Conservation (phyloP, 2,888 invertebrate genomes). For the Drosophila neonasuta region DNA sequence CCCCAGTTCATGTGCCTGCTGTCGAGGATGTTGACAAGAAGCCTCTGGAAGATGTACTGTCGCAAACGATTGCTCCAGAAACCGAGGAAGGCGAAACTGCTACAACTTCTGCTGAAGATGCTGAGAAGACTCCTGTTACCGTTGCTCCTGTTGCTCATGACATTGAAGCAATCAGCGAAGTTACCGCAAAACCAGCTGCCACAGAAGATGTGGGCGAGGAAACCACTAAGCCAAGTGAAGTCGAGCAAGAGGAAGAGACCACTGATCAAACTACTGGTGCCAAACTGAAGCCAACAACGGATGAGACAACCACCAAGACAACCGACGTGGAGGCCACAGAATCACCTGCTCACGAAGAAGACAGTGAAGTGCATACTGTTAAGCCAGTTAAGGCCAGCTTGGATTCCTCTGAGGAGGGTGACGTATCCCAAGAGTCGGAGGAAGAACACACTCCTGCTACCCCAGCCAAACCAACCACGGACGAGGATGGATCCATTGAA, state of each 20-base stretch:
- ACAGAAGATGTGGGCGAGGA: slow-evolving; percentile 58
- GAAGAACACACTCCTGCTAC: slow-evolving; percentile 64
- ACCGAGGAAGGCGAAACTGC: slow-evolving; percentile 36
- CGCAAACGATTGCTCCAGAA: slow-evolving; percentile 52
- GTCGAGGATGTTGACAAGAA: slow-evolving; percentile 49
- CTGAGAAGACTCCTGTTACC: slow-evolving; percentile 43
- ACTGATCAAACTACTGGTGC: slow-evolving; percentile 42
- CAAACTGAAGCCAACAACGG: slow-evolving; percentile 54
- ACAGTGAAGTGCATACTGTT: slow-evolving; percentile 29
- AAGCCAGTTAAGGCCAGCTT: slow-evolving; percentile 57
- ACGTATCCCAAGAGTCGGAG: slow-evolving; percentile 72
- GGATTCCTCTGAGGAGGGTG: slow-evolving; percentile 73
- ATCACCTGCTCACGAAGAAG: slow-evolving; percentile 41
- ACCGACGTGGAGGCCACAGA: slow-evolving; percentile 40
- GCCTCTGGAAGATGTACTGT: slow-evolving; percentile 58
- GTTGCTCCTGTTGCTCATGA: slow-evolving; percentile 51
- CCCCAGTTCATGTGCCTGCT: slow-evolving; percentile 33
- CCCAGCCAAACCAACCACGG: slow-evolving; percentile 44
- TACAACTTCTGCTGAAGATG: slow-evolving; percentile 41
- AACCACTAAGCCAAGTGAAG: slow-evolving; percentile 51
- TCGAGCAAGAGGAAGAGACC: slow-evolving; percentile 48
- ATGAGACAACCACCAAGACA: slow-evolving; percentile 37
- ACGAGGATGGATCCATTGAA: slow-evolving; percentile 43
- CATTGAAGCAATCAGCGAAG: slow-evolving; percentile 44
- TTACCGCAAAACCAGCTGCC: slow-evolving; percentile 41